Base-by-base conservation (phyloP, 1,140 invertebrate species). In the Panagrolaimus sp. region DNA sequence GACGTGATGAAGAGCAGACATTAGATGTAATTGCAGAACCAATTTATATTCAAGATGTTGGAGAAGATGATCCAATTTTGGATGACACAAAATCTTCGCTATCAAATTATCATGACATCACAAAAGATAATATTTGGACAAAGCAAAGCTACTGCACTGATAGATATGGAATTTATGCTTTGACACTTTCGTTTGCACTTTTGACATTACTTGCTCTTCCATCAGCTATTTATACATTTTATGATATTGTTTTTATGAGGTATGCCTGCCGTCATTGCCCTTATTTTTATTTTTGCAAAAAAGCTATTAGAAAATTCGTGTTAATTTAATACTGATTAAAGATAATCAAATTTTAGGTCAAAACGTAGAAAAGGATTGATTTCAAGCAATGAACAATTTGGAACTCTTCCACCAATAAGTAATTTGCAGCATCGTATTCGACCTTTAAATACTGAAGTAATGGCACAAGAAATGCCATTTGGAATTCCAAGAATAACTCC, bases 401-500 rank as follows among this genome's bases (percentile, higher is more conserved):
- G 8, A 20, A 27, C 14, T 23, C 51, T 38, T 38, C 31, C 31
- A 38, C 31, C 31, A 38, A 38, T 38, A 38, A 38, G 7, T 38
- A 38, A 38, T 38, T 38, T 38, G 7, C 31, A 57, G 20, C 9
- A 25, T 27, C 51, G 51, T 5, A 57, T 57, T 57, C 51, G 27
- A n/a, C 51, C 51, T 11, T 57, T 57, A 2, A 27, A 57, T 20
- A 9, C 51, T 3, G 51, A 57, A 57, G 51, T 57, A 11, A 9
- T 20, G 51, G 9, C 51, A 2, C 51, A 38, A 38, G 31, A 38
- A 38, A 38, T 38, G 31, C 31, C 31, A 38, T 38, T 38, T 7
- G 31, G 31, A 38, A 38, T 57, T 20, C 51, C 51, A 57, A 57
- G 51, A 57, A 57, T 57, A 57, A 25, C 51, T 25, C 13, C 51